Percentiles rank a stretch among this genome's conserved stretches.
phyloP scores from a whole-genome alignment of 2,888 invertebrate genomes.

The Synanthedon myopaeformis region DNA sequence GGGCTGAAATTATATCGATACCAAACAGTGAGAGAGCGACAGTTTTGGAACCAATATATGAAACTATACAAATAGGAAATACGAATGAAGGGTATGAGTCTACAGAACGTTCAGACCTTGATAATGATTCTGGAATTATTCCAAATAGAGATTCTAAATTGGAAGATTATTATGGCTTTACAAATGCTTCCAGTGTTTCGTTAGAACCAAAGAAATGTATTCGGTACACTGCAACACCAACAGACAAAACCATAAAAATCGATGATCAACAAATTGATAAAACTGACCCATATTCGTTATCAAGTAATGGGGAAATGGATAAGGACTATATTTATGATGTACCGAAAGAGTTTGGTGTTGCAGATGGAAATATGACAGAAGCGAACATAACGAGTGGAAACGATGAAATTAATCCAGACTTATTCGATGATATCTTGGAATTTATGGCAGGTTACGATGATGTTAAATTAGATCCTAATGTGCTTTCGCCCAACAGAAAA shows the following conservation, averaged over 20 bases:
- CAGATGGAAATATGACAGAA: slow-evolving; percentile 10
- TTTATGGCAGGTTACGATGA: slow-evolving; percentile 37
- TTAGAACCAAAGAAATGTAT: slow-evolving; percentile 55
- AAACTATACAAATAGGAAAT: slow-evolving; percentile 42
- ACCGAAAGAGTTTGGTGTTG: slow-evolving; percentile 8
- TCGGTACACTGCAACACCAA: slow-evolving; percentile 34
- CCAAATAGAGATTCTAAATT: slow-evolving; percentile 25
- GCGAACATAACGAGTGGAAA: slow-evolving; percentile 6
- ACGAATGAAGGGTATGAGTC: slow-evolving; percentile 43
- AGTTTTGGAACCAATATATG: slow-evolving; percentile 56
- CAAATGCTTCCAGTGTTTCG: slow-evolving; percentile 45
- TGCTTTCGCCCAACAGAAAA: slow-evolving; percentile 41
- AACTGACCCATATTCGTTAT: neutral
- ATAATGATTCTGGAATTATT: slow-evolving; percentile 33
- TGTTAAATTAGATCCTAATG: slow-evolving; percentile 26
- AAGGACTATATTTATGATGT: neutral
- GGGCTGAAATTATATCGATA: slow-evolving; percentile 60
- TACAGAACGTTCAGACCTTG: slow-evolving; percentile 28
- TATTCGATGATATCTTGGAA: slow-evolving; percentile 57
- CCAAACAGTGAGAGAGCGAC: slow-evolving; percentile 55
- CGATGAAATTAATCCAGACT: slow-evolving; percentile 13
- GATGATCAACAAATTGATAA: neutral
- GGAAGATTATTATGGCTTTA: slow-evolving; percentile 44
- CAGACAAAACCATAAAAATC: slow-evolving; percentile 15
- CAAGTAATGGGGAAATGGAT: neutral